Conservation (phyloP, 2,113 vertebrate genomes). For the Haplochromis vanheusdeni region DNA sequence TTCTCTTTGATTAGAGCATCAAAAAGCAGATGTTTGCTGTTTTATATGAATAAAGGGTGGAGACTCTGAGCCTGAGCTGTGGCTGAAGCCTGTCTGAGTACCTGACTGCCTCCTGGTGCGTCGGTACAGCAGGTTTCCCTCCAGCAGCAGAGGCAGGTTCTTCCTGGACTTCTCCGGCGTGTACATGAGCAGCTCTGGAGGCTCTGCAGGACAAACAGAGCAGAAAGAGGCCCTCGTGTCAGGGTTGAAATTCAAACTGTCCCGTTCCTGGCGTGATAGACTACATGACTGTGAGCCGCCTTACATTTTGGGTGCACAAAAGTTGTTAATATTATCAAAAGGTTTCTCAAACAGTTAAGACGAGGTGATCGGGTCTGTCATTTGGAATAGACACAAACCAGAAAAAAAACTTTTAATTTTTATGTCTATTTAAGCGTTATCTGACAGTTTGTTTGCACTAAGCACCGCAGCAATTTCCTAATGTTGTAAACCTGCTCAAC, state of each 20-base stretch:
- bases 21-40: neutral
- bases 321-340: neutral
- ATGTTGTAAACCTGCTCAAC: neutral
- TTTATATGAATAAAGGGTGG: accelerated
- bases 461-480: neutral
- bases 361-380: no score
- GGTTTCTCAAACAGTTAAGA: accelerated
- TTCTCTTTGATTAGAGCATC: neutral
- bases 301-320: neutral
- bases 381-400: neutral
- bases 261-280: accelerated
- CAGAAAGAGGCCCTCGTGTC: neutral
- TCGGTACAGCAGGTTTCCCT: constrained; percentile 58
- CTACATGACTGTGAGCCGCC: neutral
- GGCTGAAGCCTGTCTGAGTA: constrained; percentile 24
- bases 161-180: constrained; percentile 73
- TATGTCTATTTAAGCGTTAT: accelerated
- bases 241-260: neutral
- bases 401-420: accelerated
- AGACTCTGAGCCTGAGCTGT: neutral
- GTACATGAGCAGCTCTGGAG: constrained; percentile 71
- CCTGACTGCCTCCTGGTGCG: constrained; percentile 79
- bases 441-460: neutral
- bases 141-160: constrained; percentile 65
- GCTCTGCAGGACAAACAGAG: constrained; percentile 58